Conservation (phyloP, 2,797 vertebrate genomes). For the Varecia variegata region DNA sequence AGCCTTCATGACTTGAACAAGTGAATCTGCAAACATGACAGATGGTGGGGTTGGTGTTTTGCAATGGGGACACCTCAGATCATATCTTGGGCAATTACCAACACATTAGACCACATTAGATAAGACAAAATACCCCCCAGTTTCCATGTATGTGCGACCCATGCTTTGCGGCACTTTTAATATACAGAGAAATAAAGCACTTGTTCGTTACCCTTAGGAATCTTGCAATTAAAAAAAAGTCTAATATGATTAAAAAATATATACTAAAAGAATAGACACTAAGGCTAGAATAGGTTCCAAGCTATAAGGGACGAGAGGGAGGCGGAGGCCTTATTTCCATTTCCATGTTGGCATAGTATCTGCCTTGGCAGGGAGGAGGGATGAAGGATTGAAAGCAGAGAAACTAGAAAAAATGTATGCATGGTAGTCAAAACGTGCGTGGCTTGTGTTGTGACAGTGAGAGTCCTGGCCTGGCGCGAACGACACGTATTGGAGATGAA, state of each 20-base stretch:
- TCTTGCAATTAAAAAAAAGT: background rate
- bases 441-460: conserved; percentile 44
- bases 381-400: conserved; percentile 21
- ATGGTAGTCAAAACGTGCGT: conserved; percentile 43
- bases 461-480: background rate
- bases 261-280: background rate
- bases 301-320: background rate
- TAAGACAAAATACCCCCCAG: background rate
- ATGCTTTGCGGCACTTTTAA: background rate
- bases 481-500: conserved; percentile 15
- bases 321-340: conserved; percentile 8
- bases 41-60: background rate
- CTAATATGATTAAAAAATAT: background rate
- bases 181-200: background rate
- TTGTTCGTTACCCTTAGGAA: background rate
- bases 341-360: background rate
- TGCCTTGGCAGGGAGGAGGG: background rate
- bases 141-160: background rate
- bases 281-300: background rate
- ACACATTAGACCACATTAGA: background rate
- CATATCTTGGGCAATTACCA: background rate
- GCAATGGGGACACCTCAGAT: background rate
- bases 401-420: conserved; percentile 7
- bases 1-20: background rate
- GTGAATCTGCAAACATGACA: background rate